Conservation (phyloP, 2,113 vertebrate genomes). For the Protomyctophum bolini region DNA sequence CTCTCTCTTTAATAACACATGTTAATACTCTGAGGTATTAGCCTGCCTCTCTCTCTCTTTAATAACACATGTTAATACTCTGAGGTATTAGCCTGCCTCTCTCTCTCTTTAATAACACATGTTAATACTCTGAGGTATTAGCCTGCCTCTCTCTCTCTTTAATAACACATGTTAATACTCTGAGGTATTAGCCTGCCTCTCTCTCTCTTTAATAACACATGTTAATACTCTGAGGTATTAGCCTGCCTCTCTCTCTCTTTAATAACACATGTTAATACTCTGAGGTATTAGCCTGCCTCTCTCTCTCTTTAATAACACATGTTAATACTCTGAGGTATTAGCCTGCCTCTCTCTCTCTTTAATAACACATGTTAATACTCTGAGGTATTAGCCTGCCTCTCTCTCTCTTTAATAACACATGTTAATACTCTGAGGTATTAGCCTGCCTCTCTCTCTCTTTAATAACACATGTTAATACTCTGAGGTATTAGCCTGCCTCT, state of each 20-base stretch:
- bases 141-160: not conserved
- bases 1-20: slow-evolving; percentile 14
- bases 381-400: not conserved
- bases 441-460: not conserved
- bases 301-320: slow-evolving; percentile 14
- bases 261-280: slow-evolving; percentile 10
- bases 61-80: slow-evolving; percentile 10
- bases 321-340: not conserved
- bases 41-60: not conserved
- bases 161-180: slow-evolving; percentile 10
- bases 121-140: not conserved
- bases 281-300: not conserved
- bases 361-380: slow-evolving; percentile 10
- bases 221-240: not conserved
- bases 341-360: not conserved
- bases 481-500: not conserved
- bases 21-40: not conserved
- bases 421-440: not conserved
- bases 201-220: slow-evolving; percentile 14
- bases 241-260: not conserved
- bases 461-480: slow-evolving; percentile 10
- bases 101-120: slow-evolving; percentile 14
- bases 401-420: slow-evolving; percentile 14
- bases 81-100: not conserved
- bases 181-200: not conserved